Percentiles rank a stretch among this genome's conserved stretches.
Evolutionary conservation across 2,888 invertebrate species (phyloP).

Genomic region (Chirona hameri): DNA sequence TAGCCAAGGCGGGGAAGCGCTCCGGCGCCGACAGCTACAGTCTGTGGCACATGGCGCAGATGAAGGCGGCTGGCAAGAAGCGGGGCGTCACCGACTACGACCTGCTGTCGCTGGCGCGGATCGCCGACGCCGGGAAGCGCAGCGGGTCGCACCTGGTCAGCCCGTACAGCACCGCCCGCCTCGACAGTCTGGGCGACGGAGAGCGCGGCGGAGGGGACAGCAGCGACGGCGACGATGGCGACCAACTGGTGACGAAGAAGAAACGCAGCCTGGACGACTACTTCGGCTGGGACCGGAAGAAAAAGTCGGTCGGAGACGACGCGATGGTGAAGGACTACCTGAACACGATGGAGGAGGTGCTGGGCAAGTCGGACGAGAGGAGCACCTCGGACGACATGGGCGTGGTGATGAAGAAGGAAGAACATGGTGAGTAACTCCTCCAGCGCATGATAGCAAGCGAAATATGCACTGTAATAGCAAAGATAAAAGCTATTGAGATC

Average conservation of each 20-base stretch:
- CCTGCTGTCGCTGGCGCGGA: background rate
- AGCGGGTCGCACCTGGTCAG: background rate
- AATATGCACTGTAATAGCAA: too few relatives aligned
- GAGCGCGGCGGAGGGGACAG: background rate
- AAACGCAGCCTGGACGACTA: slow-evolving; percentile 4
- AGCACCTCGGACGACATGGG: background rate
- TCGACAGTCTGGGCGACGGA: background rate
- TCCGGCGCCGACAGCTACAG: background rate
- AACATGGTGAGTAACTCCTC: background rate
- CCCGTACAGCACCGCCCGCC: background rate
- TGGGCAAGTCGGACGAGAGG: background rate
- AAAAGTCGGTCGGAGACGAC: background rate
- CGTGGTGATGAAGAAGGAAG: background rate
- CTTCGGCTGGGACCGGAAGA: slow-evolving; percentile 24
- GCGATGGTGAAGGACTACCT: background rate
- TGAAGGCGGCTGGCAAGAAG: background rate
- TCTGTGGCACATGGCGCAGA: background rate
- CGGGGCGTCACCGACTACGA: background rate
- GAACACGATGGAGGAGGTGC: background rate
- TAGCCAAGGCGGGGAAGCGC: slow-evolving; percentile 1
- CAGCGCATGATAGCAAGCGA: too few relatives aligned
- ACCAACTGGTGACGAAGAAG: background rate
- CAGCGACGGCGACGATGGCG: background rate
- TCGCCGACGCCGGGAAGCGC: background rate
- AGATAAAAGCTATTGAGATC: too few relatives aligned